These are phyloP conservation scores for Ormyrus rosae DNA, from an alignment of 2,888 invertebrate genomes.

Conservation along the genomic window DNA sequence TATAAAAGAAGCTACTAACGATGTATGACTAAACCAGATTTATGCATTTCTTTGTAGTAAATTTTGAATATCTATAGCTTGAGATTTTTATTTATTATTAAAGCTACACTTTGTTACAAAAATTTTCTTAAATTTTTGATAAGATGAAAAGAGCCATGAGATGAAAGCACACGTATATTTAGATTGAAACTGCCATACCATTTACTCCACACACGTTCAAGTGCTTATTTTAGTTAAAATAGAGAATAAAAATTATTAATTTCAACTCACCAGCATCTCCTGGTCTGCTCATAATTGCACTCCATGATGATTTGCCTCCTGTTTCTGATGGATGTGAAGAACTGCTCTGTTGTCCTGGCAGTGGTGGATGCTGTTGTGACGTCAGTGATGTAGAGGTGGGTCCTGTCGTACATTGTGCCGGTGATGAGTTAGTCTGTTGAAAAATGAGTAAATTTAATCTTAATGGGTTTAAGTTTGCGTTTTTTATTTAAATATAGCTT, in stretches of 20 bases:
- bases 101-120: background rate
- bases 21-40: too few relatives aligned
- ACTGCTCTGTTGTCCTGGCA: slow-evolving; percentile 71
- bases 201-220: slow-evolving; percentile 36
- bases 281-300: slow-evolving; percentile 75
- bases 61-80: too few relatives aligned
- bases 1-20: too few relatives aligned
- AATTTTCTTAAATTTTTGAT: slow-evolving; percentile 19
- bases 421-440: slow-evolving; percentile 70
- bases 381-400: slow-evolving; percentile 66
- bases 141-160: slow-evolving; percentile 38
- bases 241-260: background rate
- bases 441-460: background rate
- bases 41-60: too few relatives aligned
- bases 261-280: slow-evolving; percentile 70
- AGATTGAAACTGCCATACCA: slow-evolving; percentile 31
- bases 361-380: slow-evolving; percentile 69
- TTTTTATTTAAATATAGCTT: too few relatives aligned
- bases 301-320: slow-evolving; percentile 75
- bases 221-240: slow-evolving; percentile 33
- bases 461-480: too few relatives aligned
- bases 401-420: slow-evolving; percentile 72
- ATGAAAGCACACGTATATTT: slow-evolving; percentile 30
- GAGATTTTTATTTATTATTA: background rate
- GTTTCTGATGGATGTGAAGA: slow-evolving; percentile 69